Evolutionary conservation across 2,888 invertebrate genomes (phyloP).

Genomic region (Cataglyphis cursor): DNA sequence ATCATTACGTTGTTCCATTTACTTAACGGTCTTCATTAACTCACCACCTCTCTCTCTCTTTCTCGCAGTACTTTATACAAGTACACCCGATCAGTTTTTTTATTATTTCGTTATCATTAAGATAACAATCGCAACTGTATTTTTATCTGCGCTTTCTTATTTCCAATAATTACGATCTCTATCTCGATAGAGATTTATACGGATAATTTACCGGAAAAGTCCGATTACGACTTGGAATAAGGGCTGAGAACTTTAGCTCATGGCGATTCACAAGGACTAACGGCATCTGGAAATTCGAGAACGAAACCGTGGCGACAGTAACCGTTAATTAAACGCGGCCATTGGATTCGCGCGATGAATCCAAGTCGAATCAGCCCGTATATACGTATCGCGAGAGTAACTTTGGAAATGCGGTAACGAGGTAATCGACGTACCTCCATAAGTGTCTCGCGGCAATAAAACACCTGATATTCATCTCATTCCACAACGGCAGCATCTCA

Average conservation of each 20-base stretch:
- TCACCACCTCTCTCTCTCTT: not conserved
- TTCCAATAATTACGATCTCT: conserved; percentile 1
- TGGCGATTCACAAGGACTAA: conserved; percentile 48
- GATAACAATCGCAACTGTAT: conserved; percentile 13
- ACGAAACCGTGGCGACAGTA: conserved; percentile 40
- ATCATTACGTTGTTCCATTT: conserved; percentile 31
- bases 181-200: not conserved
- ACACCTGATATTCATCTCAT: conserved; percentile 1
- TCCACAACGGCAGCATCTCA: not conserved
- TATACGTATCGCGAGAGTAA: conserved; percentile 38
- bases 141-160: not conserved
- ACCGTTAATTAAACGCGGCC: conserved; percentile 53
- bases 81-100: not conserved
- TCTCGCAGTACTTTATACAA: not conserved
- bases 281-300: conserved; percentile 50
- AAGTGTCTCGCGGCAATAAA: conserved; percentile 1
- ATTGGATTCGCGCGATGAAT: conserved; percentile 54
- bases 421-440: conserved; percentile 64
- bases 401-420: conserved; percentile 69
- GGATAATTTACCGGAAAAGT: conserved; percentile 36
- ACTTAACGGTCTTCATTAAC: conserved; percentile 25
- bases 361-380: not conserved
- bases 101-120: conserved; percentile 1
- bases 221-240: conserved; percentile 33
- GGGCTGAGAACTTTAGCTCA: conserved; percentile 41